Percentiles rank a stretch among this genome's conserved stretches.
Conservation (phyloP, 2,888 invertebrate genomes). For the Syritta pipiens region DNA sequence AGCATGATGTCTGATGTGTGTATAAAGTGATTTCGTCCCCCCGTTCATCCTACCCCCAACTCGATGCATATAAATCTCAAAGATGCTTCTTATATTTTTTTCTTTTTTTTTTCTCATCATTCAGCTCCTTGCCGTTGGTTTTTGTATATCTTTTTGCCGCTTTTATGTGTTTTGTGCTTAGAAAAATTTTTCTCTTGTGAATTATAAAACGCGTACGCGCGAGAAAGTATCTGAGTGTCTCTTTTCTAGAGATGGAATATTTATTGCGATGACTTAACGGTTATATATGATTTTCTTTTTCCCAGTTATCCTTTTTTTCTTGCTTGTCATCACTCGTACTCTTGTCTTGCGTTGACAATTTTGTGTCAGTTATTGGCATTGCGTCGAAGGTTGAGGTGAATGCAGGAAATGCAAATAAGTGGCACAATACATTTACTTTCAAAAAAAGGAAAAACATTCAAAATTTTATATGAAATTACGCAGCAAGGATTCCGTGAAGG, state of each 20-base stretch:
- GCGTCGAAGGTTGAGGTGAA: slow-evolving; percentile 12
- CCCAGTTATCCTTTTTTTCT: background rate
- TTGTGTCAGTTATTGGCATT: slow-evolving; percentile 1
- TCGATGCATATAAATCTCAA: slow-evolving; percentile 44
- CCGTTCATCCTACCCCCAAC: background rate
- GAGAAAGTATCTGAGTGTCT: slow-evolving; percentile 25
- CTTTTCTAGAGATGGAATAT: slow-evolving; percentile 26
- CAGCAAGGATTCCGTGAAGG: slow-evolving; percentile 27
- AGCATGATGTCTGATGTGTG: slow-evolving; percentile 31
- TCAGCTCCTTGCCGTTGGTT: background rate
- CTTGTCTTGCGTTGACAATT: slow-evolving; percentile 2
- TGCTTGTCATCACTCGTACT: background rate
- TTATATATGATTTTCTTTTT: slow-evolving; percentile 14
- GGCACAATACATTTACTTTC: slow-evolving; percentile 14
- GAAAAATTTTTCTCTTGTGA: slow-evolving; percentile 51
- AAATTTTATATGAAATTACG: slow-evolving; percentile 51
- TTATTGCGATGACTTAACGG: slow-evolving; percentile 52
- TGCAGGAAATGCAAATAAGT: slow-evolving; percentile 9
- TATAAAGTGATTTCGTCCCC: slow-evolving; percentile 21
- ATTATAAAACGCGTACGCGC: slow-evolving; percentile 54
- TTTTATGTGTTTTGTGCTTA: slow-evolving; percentile 38
- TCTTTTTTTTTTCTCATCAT: background rate
- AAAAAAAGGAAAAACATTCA: slow-evolving; percentile 44
- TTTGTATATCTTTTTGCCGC: background rate
- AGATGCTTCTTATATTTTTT: slow-evolving; percentile 18